Evolutionary conservation across 2,888 invertebrate species (phyloP).

Genomic region (Harpalus rubripes): DNA sequence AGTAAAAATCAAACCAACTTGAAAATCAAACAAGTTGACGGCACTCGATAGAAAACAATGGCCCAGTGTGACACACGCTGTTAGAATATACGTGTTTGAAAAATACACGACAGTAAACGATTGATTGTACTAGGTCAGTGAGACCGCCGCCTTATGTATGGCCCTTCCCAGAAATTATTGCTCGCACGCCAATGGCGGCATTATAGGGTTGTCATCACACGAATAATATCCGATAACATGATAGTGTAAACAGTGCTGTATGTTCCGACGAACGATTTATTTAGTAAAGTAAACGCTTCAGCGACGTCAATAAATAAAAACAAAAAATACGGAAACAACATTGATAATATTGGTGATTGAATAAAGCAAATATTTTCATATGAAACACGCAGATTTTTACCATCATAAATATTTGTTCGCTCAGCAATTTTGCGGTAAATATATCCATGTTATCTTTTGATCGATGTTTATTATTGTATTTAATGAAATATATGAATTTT

Average conservation of each 20-base stretch:
- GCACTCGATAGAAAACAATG: too few species aligned
- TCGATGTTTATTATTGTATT: slow-evolving; percentile 29
- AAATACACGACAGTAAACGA: too few species aligned
- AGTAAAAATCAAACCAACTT: too few species aligned
- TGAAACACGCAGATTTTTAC: slow-evolving; percentile 29
- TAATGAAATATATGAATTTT: slow-evolving; percentile 5
- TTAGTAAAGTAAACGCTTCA: slow-evolving; percentile 49
- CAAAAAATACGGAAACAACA: slow-evolving; percentile 17
- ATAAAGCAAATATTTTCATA: slow-evolving; percentile 47
- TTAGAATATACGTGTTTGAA: too few species aligned
- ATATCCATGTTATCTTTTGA: slow-evolving; percentile 30
- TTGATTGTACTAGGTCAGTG: too few species aligned
- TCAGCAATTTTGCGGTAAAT: slow-evolving; percentile 2
- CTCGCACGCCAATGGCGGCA: slow-evolving; percentile 4
- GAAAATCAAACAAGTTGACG: too few species aligned
- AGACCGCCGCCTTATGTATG: too few species aligned
- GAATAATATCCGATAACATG: slow-evolving; percentile 56
- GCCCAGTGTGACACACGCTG: too few species aligned
- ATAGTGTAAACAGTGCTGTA: slow-evolving; percentile 50
- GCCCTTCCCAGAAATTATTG: neutral
- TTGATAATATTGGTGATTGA: slow-evolving; percentile 32
- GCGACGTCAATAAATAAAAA: slow-evolving; percentile 52
- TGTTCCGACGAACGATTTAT: slow-evolving; percentile 46
- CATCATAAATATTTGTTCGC: slow-evolving; percentile 35
- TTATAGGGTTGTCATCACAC: slow-evolving; percentile 50